Conservation (phyloP, 2,888 invertebrate species). For the Horisme vitalbata region DNA sequence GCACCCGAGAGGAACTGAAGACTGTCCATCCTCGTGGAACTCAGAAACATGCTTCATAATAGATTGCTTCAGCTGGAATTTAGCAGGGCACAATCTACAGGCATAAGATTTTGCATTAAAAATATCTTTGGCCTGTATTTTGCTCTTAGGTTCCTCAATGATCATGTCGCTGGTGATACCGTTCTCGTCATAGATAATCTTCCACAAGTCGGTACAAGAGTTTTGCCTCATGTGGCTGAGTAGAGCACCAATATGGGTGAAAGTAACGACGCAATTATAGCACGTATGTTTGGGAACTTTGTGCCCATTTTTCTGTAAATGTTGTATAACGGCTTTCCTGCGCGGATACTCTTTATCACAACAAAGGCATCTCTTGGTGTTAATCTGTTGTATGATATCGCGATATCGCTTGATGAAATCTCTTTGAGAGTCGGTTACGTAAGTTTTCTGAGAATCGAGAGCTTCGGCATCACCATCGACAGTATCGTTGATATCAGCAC, state of each 20-base stretch:
- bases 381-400: constrained; percentile 75
- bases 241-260: constrained; percentile 76
- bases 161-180: constrained; percentile 76
- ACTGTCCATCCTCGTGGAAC: constrained; percentile 77
- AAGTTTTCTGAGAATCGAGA: constrained; percentile 65
- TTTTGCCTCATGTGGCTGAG: constrained; percentile 79
- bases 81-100: constrained; percentile 76
- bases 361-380: constrained; percentile 75
- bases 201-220: constrained; percentile 76
- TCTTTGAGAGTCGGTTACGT: constrained; percentile 71
- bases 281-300: constrained; percentile 85
- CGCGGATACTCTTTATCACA: constrained; percentile 75
- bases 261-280: constrained; percentile 84
- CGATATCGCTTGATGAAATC: constrained; percentile 73
- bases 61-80: constrained; percentile 78
- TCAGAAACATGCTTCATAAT: constrained; percentile 79
- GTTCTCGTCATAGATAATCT: constrained; percentile 74
- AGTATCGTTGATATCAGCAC: constrained; percentile 53
- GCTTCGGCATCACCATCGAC: constrained; percentile 54
- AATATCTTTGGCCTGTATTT: constrained; percentile 75
- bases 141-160: constrained; percentile 66
- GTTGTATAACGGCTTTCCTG: constrained; percentile 78
- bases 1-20: constrained; percentile 64
- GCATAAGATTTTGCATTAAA: constrained; percentile 78
- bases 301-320: constrained; percentile 78